phyloP scores from a whole-genome alignment of 2,888 invertebrate genomes.

The Scrobipalpa costella region DNA sequence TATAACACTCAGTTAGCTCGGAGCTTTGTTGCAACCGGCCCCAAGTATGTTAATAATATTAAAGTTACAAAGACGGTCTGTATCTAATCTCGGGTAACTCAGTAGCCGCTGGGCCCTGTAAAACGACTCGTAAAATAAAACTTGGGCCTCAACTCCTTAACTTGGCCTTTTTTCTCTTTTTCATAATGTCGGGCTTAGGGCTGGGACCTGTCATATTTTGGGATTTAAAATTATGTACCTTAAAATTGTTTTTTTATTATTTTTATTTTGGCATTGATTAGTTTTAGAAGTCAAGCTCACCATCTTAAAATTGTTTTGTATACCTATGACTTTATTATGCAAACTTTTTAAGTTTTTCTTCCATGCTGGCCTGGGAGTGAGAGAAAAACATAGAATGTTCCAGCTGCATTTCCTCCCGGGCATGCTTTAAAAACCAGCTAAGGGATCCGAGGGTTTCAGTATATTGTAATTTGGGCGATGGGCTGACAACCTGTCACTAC shows the following conservation, averaged over 20 bases:
- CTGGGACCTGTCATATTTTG: conserved; percentile 15
- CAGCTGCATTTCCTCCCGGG: too few species aligned
- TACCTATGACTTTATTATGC: too few species aligned
- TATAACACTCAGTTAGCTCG: neutral
- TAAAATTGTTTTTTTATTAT: neutral
- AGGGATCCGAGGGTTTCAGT: too few species aligned
- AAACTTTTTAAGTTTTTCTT: too few species aligned
- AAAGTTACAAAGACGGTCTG: conserved; percentile 54
- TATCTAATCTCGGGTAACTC: conserved; percentile 61
- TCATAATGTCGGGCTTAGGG: conserved; percentile 39
- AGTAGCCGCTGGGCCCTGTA: conserved; percentile 61
- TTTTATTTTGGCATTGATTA: neutral
- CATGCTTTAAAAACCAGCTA: too few species aligned
- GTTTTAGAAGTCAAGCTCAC: neutral
- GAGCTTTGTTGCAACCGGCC: neutral
- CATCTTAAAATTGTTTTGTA: too few species aligned
- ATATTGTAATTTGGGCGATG: too few species aligned
- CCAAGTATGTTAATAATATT: conserved; percentile 15
- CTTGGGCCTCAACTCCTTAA: conserved; percentile 35
- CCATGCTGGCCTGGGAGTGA: too few species aligned
- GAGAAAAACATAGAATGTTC: too few species aligned
- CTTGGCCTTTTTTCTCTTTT: conserved; percentile 37
- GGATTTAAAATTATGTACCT: neutral
- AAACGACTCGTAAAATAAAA: conserved; percentile 61
- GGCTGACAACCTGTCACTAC: too few species aligned